Evolutionary conservation across 2,888 invertebrate species (phyloP).

Genomic region (Netelia melanura): DNA sequence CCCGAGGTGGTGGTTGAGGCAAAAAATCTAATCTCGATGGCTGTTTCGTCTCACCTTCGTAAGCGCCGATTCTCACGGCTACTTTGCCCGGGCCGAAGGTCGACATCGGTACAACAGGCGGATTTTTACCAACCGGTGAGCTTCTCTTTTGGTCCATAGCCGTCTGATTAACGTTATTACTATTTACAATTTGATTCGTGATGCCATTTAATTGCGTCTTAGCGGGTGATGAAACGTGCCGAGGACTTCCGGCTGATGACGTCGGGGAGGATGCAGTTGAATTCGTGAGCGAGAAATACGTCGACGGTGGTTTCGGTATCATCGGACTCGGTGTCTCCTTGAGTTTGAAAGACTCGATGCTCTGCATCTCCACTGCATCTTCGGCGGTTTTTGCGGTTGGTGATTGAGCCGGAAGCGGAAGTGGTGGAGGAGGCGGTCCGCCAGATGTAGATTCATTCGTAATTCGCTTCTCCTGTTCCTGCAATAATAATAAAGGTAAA

Average conservation of each 20-base stretch:
- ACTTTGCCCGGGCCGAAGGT: conserved; percentile 76
- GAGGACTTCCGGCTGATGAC: conserved; percentile 74
- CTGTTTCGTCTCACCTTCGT: conserved; percentile 85
- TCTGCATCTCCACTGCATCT: conserved; percentile 91
- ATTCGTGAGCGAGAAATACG: conserved; percentile 87
- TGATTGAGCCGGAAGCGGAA: conserved; percentile 74
- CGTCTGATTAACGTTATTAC: conserved; percentile 61
- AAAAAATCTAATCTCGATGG: conserved; percentile 91
- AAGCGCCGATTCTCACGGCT: conserved; percentile 82
- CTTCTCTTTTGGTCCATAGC: conserved; percentile 72
- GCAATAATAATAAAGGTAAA: conserved; percentile 40
- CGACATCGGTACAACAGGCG: conserved; percentile 71
- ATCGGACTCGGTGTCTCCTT: conserved; percentile 88
- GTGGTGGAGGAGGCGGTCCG: conserved; percentile 77
- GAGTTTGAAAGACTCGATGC: conserved; percentile 91
- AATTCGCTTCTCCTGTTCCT: conserved; percentile 80
- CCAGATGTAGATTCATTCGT: conserved; percentile 69
- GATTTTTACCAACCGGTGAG: conserved; percentile 85
- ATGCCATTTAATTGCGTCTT: conserved; percentile 84
- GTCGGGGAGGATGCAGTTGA: conserved; percentile 73
- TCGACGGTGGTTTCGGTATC: conserved; percentile 89
- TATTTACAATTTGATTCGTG: conserved; percentile 59
- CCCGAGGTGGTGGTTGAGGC: conserved; percentile 76
- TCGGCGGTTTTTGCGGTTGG: conserved; percentile 78
- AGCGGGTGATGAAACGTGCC: conserved; percentile 76